These are phyloP conservation scores for Cataglyphis hispanica DNA, from an alignment of 1,140 invertebrate species.

Conservation along the genomic window DNA sequence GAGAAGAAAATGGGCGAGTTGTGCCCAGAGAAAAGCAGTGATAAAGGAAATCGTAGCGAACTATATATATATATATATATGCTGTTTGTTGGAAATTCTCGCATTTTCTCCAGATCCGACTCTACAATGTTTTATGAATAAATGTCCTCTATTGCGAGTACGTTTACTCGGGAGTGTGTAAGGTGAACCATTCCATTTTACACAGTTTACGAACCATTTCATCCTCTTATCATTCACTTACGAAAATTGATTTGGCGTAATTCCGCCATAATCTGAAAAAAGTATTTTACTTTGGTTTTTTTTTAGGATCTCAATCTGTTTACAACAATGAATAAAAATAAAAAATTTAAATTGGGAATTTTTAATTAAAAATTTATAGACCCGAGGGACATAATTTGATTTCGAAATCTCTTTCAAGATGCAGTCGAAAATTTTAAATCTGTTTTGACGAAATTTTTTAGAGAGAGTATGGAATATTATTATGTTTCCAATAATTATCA, in stretches of 20 bases:
- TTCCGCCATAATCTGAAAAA: slow-evolving; percentile 24
- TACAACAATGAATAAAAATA: slow-evolving; percentile 12
- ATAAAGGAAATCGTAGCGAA: slow-evolving; percentile 28
- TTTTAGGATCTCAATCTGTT: slow-evolving; percentile 14
- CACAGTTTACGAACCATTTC: slow-evolving; percentile 12
- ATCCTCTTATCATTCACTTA: slow-evolving; percentile 51
- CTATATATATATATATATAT: not conserved
- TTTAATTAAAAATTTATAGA: no score
- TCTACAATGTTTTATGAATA: slow-evolving; percentile 5
- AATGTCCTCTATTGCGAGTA: not conserved
- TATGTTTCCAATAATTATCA: not conserved
- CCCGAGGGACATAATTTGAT: not conserved
- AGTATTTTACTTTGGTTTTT: not conserved
- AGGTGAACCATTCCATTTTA: slow-evolving; percentile 32
- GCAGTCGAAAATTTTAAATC: not conserved
- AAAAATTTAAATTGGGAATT: no score
- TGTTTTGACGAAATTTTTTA: not conserved
- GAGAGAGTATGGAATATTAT: not conserved
- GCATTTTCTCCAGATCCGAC: not conserved
- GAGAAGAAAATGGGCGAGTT: not conserved
- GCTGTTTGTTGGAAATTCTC: slow-evolving; percentile 42
- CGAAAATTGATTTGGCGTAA: slow-evolving; percentile 54
- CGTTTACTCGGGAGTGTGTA: slow-evolving; percentile 14
- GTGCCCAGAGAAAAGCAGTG: not conserved
- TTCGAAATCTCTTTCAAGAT: not conserved